A percentile compares a stretch with the other conserved stretches of the same genome.
These are phyloP conservation scores for Lasiurus cinereus DNA, from an alignment of 2,113 vertebrate genomes.

Conservation along the genomic window DNA sequence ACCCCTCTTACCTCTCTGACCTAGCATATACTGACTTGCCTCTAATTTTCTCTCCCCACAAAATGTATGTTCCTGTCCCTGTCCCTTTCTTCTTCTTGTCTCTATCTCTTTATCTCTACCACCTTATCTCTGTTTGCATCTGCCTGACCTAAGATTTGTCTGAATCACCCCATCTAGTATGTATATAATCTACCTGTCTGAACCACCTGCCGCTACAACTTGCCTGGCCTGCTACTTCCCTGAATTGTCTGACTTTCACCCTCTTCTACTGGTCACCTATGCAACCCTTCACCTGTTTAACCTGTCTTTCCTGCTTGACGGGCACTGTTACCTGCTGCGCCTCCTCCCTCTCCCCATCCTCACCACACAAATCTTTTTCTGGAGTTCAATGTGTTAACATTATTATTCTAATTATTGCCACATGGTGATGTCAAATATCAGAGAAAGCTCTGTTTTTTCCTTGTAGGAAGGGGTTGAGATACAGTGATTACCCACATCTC, in stretches of 20 bases:
- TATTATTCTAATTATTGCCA: neutral
- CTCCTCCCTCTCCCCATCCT: neutral
- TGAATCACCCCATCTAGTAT: neutral
- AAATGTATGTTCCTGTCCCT: neutral
- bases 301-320: neutral
- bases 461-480: conserved; percentile 65
- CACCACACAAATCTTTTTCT: neutral
- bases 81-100: neutral
- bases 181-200: neutral
- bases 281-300: neutral
- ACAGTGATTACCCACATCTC: conserved; percentile 61
- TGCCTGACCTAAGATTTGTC: neutral
- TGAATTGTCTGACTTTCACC: neutral
- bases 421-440: neutral
- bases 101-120: neutral
- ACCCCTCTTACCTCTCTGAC: neutral
- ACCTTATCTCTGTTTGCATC: neutral
- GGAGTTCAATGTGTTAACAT: neutral
- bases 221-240: neutral
- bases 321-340: neutral
- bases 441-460: neutral
- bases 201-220: neutral
- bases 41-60: neutral
- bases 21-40: neutral
- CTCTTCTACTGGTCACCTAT: neutral